These are phyloP conservation scores for Actenoides lindsayi DNA, from an alignment of 2,113 vertebrate genomes.

Conservation along the genomic window DNA sequence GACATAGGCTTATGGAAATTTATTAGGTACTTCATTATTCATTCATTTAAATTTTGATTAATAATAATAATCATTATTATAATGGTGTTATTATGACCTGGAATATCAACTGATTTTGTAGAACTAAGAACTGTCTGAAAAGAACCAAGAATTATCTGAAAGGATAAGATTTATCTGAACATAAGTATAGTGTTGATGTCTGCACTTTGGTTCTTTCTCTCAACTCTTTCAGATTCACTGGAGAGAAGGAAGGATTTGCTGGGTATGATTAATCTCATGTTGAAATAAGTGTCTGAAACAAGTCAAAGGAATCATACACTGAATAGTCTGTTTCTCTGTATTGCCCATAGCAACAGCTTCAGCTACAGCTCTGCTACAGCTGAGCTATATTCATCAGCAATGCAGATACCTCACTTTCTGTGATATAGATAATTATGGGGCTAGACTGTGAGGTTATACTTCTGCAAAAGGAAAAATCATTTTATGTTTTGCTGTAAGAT, in stretches of 20 bases:
- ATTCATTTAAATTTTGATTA: neutral
- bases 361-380: neutral
- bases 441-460: neutral
- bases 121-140: neutral
- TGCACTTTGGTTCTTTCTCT: neutral
- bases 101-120: neutral
- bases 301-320: neutral
- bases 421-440: neutral
- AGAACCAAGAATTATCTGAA: neutral
- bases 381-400: neutral
- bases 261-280: neutral
- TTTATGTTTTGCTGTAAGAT: neutral
- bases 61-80: neutral
- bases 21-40: neutral
- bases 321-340: neutral
- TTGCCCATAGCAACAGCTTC: neutral
- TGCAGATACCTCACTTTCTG: neutral
- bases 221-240: neutral
- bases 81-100: neutral
- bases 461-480: neutral
- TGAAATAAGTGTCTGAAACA: constrained; percentile 10
- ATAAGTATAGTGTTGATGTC: neutral
- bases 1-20: neutral
- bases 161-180: neutral
- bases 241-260: neutral